A percentile compares a stretch with the other conserved stretches of the same genome.
phyloP scores from a whole-genome alignment of 2,797 vertebrate species.

The Molothrus aeneus region DNA sequence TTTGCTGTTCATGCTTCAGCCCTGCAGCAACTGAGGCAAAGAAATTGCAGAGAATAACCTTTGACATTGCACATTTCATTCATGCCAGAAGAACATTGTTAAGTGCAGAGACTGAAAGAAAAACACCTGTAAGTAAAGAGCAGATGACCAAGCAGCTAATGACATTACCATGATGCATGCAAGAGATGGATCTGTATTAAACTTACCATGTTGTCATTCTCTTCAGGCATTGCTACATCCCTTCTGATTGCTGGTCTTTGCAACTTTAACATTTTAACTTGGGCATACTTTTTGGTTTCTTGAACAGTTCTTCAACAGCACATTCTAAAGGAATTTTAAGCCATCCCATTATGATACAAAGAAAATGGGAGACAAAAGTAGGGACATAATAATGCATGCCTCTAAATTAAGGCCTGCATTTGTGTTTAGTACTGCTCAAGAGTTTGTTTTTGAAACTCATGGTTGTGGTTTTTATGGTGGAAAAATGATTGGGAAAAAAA shows the following conservation, averaged over 20 bases:
- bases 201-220: background rate
- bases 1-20: background rate
- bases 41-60: background rate
- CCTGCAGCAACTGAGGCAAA: background rate
- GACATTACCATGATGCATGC: background rate
- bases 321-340: background rate
- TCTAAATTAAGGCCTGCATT: background rate
- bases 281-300: background rate
- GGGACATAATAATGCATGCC: background rate
- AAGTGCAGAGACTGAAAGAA: background rate
- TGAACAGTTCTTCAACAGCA: background rate
- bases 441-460: background rate
- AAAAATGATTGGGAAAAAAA: background rate
- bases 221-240: background rate
- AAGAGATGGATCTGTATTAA: background rate
- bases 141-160: background rate
- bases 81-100: background rate
- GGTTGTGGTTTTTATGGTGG: background rate
- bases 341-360: background rate
- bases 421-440: background rate
- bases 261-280: background rate
- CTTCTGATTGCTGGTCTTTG: background rate
- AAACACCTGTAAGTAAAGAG: background rate
- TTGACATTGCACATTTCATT: background rate
- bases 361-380: background rate